Percentiles rank a stretch among this genome's conserved stretches.
Evolutionary conservation across 2,888 invertebrate species (phyloP).

Genomic region (Helleia helle): DNA sequence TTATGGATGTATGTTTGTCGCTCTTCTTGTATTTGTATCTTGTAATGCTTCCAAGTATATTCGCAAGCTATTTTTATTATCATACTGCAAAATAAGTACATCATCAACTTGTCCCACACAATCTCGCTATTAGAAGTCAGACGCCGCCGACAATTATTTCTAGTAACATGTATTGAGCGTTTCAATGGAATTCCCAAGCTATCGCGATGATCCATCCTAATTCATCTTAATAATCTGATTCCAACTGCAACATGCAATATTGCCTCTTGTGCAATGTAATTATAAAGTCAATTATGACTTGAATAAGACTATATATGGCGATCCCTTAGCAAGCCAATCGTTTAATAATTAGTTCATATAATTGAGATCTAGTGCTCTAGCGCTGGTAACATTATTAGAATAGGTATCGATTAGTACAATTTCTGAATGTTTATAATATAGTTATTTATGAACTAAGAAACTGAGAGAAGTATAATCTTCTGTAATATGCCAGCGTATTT

Average conservation of each 20-base stretch:
- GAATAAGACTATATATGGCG: neutral
- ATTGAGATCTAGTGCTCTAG: slow-evolving; percentile 4
- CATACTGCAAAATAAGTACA: too few relatives aligned
- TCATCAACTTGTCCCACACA: too few relatives aligned
- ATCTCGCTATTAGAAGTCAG: too few relatives aligned
- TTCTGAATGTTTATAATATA: neutral
- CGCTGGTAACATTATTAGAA: neutral
- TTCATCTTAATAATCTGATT: slow-evolving; percentile 1
- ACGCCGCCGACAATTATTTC: neutral
- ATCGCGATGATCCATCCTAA: slow-evolving; percentile 1
- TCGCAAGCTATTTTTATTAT: too few relatives aligned
- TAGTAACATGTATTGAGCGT: slow-evolving; percentile 1
- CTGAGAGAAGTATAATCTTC: too few relatives aligned
- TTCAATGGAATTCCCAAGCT: neutral
- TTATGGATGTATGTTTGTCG: too few relatives aligned
- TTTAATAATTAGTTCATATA: slow-evolving; percentile 2
- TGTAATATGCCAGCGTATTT: too few relatives aligned
- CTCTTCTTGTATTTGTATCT: too few relatives aligned
- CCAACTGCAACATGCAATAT: neutral
- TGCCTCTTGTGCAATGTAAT: neutral
- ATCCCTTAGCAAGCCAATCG: neutral
- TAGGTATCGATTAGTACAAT: slow-evolving; percentile 4
- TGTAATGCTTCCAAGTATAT: too few relatives aligned
- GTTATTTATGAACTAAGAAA: neutral
- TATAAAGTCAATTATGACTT: slow-evolving; percentile 6